phyloP scores from a whole-genome alignment of 2,888 invertebrate genomes.

The Drosophila melanosoma region DNA sequence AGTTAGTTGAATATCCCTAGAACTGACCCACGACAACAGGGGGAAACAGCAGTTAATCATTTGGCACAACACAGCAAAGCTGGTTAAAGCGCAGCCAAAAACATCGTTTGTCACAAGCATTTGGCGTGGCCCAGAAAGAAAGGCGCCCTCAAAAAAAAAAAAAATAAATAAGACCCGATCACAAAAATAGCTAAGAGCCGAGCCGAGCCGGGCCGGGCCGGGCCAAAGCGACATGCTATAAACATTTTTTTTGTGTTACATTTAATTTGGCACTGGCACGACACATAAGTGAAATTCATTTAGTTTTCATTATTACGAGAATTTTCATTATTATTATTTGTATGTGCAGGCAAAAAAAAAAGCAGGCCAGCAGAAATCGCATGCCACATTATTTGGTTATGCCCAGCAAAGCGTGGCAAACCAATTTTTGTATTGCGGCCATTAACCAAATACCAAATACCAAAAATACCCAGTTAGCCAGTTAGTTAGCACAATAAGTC shows the following conservation, averaged over 20 bases:
- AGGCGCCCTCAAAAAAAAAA: conserved; percentile 47
- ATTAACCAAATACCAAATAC: conserved; percentile 26
- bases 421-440: conserved; percentile 29
- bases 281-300: conserved; percentile 79
- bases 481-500: conserved; percentile 31
- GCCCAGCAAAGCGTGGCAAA: conserved; percentile 43
- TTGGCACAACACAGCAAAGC: conserved; percentile 28
- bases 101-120: conserved; percentile 68
- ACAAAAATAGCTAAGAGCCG: conserved; percentile 49
- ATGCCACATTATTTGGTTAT: conserved; percentile 68
- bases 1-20: conserved; percentile 16
- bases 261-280: conserved; percentile 76
- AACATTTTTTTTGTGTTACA: conserved; percentile 65
- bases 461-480: neutral
- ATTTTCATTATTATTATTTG: conserved; percentile 46
- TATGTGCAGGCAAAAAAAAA: conserved; percentile 15
- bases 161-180: conserved; percentile 26
- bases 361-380: conserved; percentile 69
- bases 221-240: conserved; percentile 63
- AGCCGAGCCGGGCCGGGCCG: conserved; percentile 19
- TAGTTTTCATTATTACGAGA: conserved; percentile 70
- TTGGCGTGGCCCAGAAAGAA: conserved; percentile 68
- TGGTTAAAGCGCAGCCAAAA: conserved; percentile 52
- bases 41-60: conserved; percentile 60
- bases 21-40: conserved; percentile 51